phyloP scores from a whole-genome alignment of 2,888 invertebrate species.

The Cerastoderma edule region DNA sequence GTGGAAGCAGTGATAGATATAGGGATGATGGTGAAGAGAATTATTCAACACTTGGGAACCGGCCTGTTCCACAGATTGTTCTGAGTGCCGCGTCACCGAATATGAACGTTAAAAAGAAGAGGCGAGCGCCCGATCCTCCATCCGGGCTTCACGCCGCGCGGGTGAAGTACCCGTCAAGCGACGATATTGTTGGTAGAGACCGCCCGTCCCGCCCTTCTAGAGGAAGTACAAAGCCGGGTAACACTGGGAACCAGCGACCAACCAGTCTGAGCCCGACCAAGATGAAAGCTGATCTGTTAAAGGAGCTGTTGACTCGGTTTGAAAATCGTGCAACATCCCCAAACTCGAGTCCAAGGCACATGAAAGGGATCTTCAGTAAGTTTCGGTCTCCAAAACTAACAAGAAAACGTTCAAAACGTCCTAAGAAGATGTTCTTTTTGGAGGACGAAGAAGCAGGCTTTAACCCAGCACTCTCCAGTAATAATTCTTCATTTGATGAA shows the following conservation, averaged over 20 bases:
- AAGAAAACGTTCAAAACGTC: constrained; percentile 31
- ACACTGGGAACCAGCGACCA: constrained; percentile 27
- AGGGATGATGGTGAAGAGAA: not conserved
- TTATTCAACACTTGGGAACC: not conserved
- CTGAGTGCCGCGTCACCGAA: constrained; percentile 31
- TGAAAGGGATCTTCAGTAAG: constrained; percentile 43
- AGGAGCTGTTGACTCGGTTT: constrained; percentile 47
- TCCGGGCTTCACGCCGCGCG: constrained; percentile 30
- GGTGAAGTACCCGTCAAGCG: constrained; percentile 57
- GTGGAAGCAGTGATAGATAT: not conserved
- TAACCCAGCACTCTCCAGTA: constrained; percentile 32
- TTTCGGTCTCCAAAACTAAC: constrained; percentile 50
- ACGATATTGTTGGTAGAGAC: constrained; percentile 46
- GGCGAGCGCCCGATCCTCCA: constrained; percentile 51
- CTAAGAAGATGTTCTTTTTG: constrained; percentile 14
- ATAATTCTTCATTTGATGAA: constrained; percentile 54
- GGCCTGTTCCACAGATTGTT: constrained; percentile 3
- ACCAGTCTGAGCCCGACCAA: constrained; percentile 42
- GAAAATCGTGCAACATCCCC: constrained; percentile 42
- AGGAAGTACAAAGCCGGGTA: constrained; percentile 8
- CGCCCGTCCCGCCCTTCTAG: not conserved
- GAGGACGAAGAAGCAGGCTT: constrained; percentile 60
- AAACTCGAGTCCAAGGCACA: constrained; percentile 25
- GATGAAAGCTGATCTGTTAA: constrained; percentile 32
- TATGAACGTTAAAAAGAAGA: constrained; percentile 38